phyloP scores from a whole-genome alignment of 2,797 vertebrate species.

The Psittacula echo region DNA sequence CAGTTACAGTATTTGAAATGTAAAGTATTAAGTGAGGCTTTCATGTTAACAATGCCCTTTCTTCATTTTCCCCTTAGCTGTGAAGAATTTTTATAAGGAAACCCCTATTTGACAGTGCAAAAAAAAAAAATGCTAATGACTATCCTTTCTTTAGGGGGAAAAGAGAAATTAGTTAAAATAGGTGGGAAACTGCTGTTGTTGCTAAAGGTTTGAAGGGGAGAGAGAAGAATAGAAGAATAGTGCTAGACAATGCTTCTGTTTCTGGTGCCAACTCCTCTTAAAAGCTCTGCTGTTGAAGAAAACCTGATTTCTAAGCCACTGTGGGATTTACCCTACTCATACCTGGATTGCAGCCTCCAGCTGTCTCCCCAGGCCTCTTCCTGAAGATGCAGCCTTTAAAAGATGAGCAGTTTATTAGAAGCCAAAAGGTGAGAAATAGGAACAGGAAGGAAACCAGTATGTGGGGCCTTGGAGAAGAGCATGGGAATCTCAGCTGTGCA shows the following conservation, averaged over 20 bases:
- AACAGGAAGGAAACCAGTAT: background rate
- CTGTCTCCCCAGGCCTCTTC: slow-evolving; percentile 3
- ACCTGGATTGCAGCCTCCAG: background rate
- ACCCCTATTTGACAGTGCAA: slow-evolving; percentile 22
- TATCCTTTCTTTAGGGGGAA: slow-evolving; percentile 51
- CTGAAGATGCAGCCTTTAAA: background rate
- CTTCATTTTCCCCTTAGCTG: slow-evolving; percentile 29
- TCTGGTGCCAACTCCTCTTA: slow-evolving; percentile 45
- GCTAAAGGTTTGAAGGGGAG: slow-evolving; percentile 33
- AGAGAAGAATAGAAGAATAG: slow-evolving; percentile 50
- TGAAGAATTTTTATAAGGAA: slow-evolving; percentile 52
- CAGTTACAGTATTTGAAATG: slow-evolving; percentile 63
- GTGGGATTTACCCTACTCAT: background rate
- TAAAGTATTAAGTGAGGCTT: slow-evolving; percentile 62
- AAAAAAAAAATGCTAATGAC: slow-evolving; percentile 54
- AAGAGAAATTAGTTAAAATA: slow-evolving; percentile 61
- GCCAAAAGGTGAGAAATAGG: background rate
- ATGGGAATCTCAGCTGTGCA: background rate
- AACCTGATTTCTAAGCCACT: slow-evolving; percentile 20
- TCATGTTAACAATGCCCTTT: slow-evolving; percentile 62
- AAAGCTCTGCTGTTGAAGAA: background rate
- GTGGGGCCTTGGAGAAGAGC: background rate
- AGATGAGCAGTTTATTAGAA: background rate
- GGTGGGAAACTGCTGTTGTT: slow-evolving; percentile 62
- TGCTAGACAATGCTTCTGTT: slow-evolving; percentile 11